Base-by-base conservation (phyloP, 2,888 invertebrate species). In the Neoitamus cyanurus region DNA sequence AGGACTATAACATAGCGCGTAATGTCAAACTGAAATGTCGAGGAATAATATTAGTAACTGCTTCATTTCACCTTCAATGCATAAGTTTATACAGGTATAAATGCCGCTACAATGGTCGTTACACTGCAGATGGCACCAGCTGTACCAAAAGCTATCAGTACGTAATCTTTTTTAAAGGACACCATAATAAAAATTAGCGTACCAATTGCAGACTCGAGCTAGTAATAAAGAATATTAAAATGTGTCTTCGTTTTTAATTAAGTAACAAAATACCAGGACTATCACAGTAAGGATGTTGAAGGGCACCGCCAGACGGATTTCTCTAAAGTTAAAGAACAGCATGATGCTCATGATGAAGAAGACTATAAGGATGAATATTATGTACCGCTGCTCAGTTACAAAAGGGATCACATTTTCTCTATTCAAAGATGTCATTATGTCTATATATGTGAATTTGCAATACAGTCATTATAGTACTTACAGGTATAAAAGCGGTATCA, bases 281-380 rank as follows among this genome's bases (percentile, higher is more conserved):
- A 25, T 0, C 6, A 6, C 20, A 1, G 7, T 25, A 9, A 25
- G 1, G 28, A 25, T 13, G 11, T 58, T 80, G 20, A 31, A 80
- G 2, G 78, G 48, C 0, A 34, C 9, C 6, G 25, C 31, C 31
- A 58, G 2, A 7, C 78, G 48, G n/a, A 80, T 30, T 30, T 80
- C 78, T 20, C 20, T 48, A 34, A 80, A 80, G 20, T 80, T 48
- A 20, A 80, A 58, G 11, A 80, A 46, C n/a, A 80, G 15, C 13
- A 80, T 36, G 58, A 80, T 58, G 11, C 34, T 36, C 78, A 80
- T 80, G 31, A 80, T 15, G 34, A 58, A 80, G 34, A 58, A 80
- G 0, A 80, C 20, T 6, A 80, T 9, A 13, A 58, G 4, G n/a
- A 80, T 30, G 31, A 48, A 31, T 9, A 58, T 11, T 13, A 80